Evolutionary conservation across 2,888 invertebrate genomes (phyloP).

Genomic region (Clanis bilineata): DNA sequence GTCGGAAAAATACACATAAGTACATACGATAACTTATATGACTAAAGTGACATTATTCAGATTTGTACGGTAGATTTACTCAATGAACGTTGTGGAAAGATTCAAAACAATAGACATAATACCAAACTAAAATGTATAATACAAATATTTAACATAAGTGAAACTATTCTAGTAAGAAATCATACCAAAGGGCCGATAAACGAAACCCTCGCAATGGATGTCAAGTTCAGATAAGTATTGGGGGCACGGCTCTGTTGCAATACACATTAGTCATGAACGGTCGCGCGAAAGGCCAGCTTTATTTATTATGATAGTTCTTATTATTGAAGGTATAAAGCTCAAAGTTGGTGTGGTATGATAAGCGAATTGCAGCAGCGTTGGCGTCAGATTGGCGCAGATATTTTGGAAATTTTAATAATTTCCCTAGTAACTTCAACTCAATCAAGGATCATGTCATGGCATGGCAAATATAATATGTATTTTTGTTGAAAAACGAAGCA

Average conservation of each 20-base stretch:
- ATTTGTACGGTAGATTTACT: not conserved
- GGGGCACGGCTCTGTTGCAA: constrained; percentile 51
- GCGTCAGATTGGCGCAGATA: not conserved
- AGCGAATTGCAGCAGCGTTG: constrained; percentile 4
- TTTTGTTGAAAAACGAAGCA: too few relatives aligned
- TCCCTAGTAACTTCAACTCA: not conserved
- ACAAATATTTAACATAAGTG: not conserved
- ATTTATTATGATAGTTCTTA: constrained; percentile 8
- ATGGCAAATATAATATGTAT: not conserved
- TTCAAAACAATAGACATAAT: too few relatives aligned
- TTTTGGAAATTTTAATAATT: constrained; percentile 7
- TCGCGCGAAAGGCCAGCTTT: constrained; percentile 39
- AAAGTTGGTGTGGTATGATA: constrained; percentile 13
- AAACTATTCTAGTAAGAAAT: constrained; percentile 14
- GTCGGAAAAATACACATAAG: not conserved
- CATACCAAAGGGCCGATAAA: constrained; percentile 31
- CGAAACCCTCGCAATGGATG: constrained; percentile 47
- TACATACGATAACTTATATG: not conserved
- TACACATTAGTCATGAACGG: constrained; percentile 50
- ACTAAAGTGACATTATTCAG: constrained; percentile 2
- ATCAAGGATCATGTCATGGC: too few relatives aligned
- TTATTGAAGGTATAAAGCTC: not conserved
- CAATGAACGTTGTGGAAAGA: too few relatives aligned
- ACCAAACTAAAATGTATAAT: not conserved
- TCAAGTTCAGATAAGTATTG: constrained; percentile 64